These are phyloP conservation scores for Biston stratarius DNA, from an alignment of 2,888 invertebrate genomes.

Conservation along the genomic window DNA sequence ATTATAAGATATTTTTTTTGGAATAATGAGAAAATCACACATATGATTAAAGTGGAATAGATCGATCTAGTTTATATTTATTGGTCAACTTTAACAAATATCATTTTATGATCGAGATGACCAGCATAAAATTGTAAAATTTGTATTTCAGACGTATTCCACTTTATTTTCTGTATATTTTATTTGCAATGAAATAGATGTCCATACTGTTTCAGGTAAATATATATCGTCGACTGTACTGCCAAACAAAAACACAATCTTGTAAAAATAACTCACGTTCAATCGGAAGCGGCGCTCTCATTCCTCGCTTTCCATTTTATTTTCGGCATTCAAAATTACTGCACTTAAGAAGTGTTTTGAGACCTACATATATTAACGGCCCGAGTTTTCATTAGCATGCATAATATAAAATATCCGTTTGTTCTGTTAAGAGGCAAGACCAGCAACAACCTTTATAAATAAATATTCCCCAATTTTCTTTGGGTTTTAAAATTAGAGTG, in stretches of 20 bases:
- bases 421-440: no score
- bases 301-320: slow-evolving; percentile 43
- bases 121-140: not conserved
- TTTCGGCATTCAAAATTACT: slow-evolving; percentile 53
- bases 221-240: slow-evolving; percentile 29
- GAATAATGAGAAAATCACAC: no score
- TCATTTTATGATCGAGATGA: not conserved
- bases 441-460: no score
- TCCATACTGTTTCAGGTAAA: slow-evolving; percentile 16
- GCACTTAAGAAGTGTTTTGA: slow-evolving; percentile 44
- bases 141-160: no score
- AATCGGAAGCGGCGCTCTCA: slow-evolving; percentile 42
- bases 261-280: slow-evolving; percentile 47
- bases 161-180: no score
- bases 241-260: slow-evolving; percentile 30
- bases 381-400: not conserved
- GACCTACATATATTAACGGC: slow-evolving; percentile 9
- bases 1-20: no score
- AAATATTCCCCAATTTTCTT: no score
- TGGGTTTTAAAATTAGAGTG: no score
- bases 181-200: not conserved
- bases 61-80: not conserved
- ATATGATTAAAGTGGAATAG: not conserved
- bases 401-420: no score
- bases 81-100: no score